Evolutionary conservation across 2,888 invertebrate genomes (phyloP), one percentile per base, ranked within the genome.

Genomic region (Conomelus anceps): DNA sequence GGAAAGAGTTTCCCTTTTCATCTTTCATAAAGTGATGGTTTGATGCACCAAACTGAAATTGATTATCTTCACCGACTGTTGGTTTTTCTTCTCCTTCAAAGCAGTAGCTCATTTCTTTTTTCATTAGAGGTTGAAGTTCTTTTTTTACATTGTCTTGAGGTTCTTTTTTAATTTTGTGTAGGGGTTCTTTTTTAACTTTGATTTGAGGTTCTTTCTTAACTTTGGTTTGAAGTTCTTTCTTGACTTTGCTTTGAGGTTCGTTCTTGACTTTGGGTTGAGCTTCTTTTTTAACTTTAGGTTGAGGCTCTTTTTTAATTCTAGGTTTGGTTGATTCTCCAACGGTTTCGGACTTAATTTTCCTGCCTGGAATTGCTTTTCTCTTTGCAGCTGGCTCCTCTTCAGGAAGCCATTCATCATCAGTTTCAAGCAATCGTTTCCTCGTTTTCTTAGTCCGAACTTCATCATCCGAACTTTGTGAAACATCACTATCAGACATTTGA

Each of bases 371-470:
- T 88, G 87, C 88, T 87, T 63, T 88, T 88, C 85, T 89, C n/a
- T 85, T 41, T 7, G 22, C 89, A 23, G 85, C 41, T 29, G 87
- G 87, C 20, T 88, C 88, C 23, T 89, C 88, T 86, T 84, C 86
- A 17, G 89, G 89, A 34, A 41, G 86, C 89, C 89, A 89, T 23
- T 89, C 89, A 88, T 89, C 88, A 85, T 89, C 89, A 86, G 85
- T 88, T 23, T 89, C 89, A 22, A 86, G 20, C 13, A 11, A 24
- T 9, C 86, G 23, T 26, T 86, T 86, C 13, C 86, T 86, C 23
- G 23, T 85, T 88, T 63, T 85, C 88, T 63, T 88, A 11, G 24
- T 88, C 34, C 22, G 41, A 23, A 20, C 84, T 86, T n/a, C 22
- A 26, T 84, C 88, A 89, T 85, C 85, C 13, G 24, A 86, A 86